Percentiles rank a stretch among this genome's conserved stretches.
phyloP scores from a whole-genome alignment of 1,140 invertebrate species.

The Leptoteleia sp. region DNA sequence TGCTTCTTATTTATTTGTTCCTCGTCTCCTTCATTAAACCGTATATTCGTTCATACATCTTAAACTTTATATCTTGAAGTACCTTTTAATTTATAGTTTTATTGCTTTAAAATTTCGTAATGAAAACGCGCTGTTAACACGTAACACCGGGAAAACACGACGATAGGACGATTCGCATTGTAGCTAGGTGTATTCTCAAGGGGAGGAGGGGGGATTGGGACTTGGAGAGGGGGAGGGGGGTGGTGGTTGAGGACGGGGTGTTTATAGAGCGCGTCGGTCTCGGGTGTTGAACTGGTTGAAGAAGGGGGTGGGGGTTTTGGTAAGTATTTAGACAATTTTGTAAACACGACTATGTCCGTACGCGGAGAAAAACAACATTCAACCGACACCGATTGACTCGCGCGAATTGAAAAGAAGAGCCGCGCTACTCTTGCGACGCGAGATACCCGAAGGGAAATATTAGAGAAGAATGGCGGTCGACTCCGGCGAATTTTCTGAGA shows the following conservation, averaged over 20 bases:
- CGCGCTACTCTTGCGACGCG: not conserved
- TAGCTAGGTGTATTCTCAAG: too few relatives aligned
- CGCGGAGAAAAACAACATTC: conserved; percentile 48
- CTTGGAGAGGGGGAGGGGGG: too few relatives aligned
- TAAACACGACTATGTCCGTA: conserved; percentile 58
- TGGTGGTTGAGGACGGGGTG: too few relatives aligned
- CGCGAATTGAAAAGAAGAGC: conserved; percentile 8
- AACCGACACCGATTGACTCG: conserved; percentile 31
- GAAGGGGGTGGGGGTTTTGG: not conserved
- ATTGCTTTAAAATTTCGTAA: too few relatives aligned
- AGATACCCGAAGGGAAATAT: conserved; percentile 1
- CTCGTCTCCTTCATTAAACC: conserved; percentile 36
- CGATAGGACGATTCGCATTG: too few relatives aligned
- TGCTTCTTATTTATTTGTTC: conserved; percentile 2
- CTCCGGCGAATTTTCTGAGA: not conserved
- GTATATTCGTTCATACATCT: conserved; percentile 62
- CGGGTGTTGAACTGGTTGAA: too few relatives aligned
- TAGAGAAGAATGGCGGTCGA: not conserved
- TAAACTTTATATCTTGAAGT: conserved; percentile 64
- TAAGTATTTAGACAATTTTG: conserved; percentile 60
- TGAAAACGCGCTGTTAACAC: too few relatives aligned
- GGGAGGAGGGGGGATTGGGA: too few relatives aligned
- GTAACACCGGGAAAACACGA: too few relatives aligned
- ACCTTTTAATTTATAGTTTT: conserved; percentile 70
- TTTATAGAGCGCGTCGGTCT: too few relatives aligned